Conservation (phyloP, 2,797 vertebrate species). For the Enteromius fasciolatus region DNA sequence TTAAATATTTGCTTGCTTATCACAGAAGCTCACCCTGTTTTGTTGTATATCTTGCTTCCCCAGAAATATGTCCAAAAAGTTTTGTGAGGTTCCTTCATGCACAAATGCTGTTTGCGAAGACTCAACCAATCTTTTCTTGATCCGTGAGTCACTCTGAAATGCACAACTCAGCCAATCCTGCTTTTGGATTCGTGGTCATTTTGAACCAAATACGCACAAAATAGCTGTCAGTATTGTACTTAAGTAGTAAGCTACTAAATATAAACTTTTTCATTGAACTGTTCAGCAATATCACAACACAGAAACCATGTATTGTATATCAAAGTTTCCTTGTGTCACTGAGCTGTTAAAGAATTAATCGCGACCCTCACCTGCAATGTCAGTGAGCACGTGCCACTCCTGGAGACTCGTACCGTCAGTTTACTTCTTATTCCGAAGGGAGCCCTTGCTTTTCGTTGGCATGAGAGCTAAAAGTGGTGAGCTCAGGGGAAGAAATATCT, state of each 20-base stretch:
- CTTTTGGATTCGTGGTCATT: background rate
- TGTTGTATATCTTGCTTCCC: too few relatives aligned
- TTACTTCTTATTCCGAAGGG: conserved; percentile 37
- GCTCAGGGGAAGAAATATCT: conserved; percentile 59
- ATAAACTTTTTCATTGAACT: background rate
- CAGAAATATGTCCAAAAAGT: too few relatives aligned
- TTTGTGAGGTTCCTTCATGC: background rate
- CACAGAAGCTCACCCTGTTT: too few relatives aligned
- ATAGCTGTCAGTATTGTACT: background rate
- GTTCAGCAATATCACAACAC: background rate
- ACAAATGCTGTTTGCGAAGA: background rate
- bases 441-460: conserved; percentile 48
- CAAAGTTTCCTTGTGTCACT: conserved; percentile 22
- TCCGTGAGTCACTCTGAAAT: background rate
- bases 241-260: background rate
- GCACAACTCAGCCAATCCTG: background rate
- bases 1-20: too few relatives aligned
- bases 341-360: conserved; percentile 23
- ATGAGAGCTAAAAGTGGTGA: conserved; percentile 59
- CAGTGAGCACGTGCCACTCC: conserved; percentile 11
- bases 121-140: background rate
- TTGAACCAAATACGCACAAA: background rate
- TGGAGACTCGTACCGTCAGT: background rate
- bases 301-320: background rate
- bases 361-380: conserved; percentile 36